Base-by-base conservation (phyloP, 2,113 vertebrate species). In the Sardina pilchardus region DNA sequence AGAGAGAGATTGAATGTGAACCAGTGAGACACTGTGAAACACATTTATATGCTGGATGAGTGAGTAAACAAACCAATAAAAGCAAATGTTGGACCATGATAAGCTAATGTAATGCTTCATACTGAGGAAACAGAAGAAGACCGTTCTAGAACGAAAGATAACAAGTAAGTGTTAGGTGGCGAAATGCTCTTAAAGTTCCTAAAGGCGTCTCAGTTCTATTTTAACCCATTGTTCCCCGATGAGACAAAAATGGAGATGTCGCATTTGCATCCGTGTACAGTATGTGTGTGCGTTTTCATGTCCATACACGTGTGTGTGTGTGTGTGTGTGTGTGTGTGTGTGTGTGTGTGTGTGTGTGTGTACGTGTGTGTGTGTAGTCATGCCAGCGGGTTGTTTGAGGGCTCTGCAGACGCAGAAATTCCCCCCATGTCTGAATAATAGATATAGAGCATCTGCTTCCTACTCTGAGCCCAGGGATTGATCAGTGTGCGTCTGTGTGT, bases 361-460 rank as follows among this genome's bases (percentile, higher is more conserved):
- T 63, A 24, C n/a, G 56, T 63, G 59, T 67, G 59, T 67, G 24
- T 71, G 63, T 71, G 63, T 71, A 71, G 56, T 71, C 63, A 71
- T 30, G 63, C 26, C 26, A 71, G 63, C 30, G 26, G 63, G 63
- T 71, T 75, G 82, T 89, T 86, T 87, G 85, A 87, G 85, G 63
- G 80, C 81, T 89, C 85, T 85, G 86, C 81, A 53, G 87, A 88
- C 67, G 78, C 48, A n/a, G 50, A 88, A 84, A 84, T 71, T 67
- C 83, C 21, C 81, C 75, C 17, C 82, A 63, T 83, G 80, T 83
- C 85, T 89, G 86, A 86, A 87, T 87, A 87, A 89, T 89, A 89
- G 85, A 89, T 89, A 85, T 48, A 34, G 81, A 87, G 85, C 88
- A 89, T 87, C 85, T 86, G 88, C 86, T 81, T 85, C 81, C 59